phyloP scores from a whole-genome alignment of 2,888 invertebrate genomes.

The Athripsodes cinereus region DNA sequence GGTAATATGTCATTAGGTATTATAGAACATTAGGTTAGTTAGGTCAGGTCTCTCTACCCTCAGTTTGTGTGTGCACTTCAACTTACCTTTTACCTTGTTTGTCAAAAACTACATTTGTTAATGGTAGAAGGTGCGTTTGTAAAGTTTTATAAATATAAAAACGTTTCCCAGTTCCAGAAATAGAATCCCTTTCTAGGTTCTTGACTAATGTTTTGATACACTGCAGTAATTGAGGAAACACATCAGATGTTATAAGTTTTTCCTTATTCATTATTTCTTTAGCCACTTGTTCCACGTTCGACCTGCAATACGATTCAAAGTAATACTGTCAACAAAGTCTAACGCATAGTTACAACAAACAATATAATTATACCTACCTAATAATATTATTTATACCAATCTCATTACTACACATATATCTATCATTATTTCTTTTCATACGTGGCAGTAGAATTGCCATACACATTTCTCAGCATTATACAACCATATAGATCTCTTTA shows the following conservation, averaged over 20 bases:
- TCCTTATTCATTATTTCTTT: constrained; percentile 47
- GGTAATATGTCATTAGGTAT: background rate
- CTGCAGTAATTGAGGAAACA: constrained; percentile 52
- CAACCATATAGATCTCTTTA: too few species aligned
- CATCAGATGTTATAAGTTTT: constrained; percentile 51
- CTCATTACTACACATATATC: too few species aligned
- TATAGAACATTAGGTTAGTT: too few species aligned
- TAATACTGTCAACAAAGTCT: too few species aligned
- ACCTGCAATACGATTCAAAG: too few species aligned
- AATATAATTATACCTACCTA: too few species aligned
- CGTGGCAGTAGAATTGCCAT: too few species aligned
- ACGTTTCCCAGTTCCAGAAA: constrained; percentile 53
- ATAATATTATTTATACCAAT: too few species aligned
- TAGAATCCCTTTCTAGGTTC: constrained; percentile 55
- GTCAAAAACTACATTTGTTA: constrained; percentile 68
- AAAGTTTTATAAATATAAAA: constrained; percentile 62
- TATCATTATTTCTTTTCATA: too few species aligned
- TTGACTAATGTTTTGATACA: constrained; percentile 58
- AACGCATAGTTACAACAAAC: too few species aligned
- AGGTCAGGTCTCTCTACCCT: too few species aligned
- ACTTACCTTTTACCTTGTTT: constrained; percentile 56
- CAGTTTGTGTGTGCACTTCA: background rate
- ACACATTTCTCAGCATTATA: too few species aligned
- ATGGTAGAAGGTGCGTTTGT: constrained; percentile 61
- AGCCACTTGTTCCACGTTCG: constrained; percentile 51